These are phyloP conservation scores for Phymatocera aterrima DNA, from an alignment of 2,888 invertebrate species.

Conservation along the genomic window DNA sequence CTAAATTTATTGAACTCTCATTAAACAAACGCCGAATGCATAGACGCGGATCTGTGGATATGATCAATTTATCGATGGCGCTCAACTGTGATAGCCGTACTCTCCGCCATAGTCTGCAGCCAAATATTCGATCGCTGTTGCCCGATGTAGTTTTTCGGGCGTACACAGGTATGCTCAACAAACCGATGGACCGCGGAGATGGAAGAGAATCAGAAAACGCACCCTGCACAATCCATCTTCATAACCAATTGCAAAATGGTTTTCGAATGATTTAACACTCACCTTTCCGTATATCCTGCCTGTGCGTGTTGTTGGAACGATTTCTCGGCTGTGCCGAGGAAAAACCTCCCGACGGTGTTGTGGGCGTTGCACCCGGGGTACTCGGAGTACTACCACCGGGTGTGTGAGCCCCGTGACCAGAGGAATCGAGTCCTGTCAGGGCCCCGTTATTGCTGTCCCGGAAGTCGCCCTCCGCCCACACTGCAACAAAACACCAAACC, in stretches of 20 bases:
- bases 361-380: constrained; percentile 76
- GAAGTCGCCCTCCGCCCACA: constrained; percentile 94
- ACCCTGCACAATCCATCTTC: neutral
- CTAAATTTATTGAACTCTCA: neutral
- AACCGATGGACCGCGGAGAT: too few species aligned
- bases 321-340: constrained; percentile 74
- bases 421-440: constrained; percentile 76
- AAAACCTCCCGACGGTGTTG: constrained; percentile 70
- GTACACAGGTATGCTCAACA: too few species aligned
- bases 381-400: constrained; percentile 79
- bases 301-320: constrained; percentile 69
- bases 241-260: neutral
- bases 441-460: constrained; percentile 85
- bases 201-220: neutral
- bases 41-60: too few species aligned
- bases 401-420: constrained; percentile 73
- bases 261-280: constrained; percentile 53
- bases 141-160: too few species aligned
- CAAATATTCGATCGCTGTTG: too few species aligned
- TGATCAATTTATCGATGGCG: too few species aligned
- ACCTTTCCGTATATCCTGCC: constrained; percentile 79
- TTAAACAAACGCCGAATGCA: too few species aligned
- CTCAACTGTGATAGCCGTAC: too few species aligned
- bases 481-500: constrained; percentile 78
- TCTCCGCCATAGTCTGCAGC: too few species aligned